Evolutionary conservation across 2,113 vertebrate genomes (phyloP).

Genomic region (Isichthys henryi): DNA sequence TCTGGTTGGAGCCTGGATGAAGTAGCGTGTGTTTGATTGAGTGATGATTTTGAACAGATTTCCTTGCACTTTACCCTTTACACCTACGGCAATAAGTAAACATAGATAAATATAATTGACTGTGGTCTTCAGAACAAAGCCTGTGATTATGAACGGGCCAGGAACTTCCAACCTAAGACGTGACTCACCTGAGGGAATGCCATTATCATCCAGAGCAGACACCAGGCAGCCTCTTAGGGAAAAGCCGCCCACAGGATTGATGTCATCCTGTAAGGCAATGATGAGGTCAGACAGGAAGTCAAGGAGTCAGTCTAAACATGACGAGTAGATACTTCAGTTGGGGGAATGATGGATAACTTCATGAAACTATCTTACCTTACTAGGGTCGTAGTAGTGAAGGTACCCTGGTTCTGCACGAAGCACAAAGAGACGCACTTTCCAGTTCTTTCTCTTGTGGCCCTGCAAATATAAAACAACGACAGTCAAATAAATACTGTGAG

Average conservation of each 20-base stretch:
- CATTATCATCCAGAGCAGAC: conserved; percentile 85
- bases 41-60: conserved; percentile 97
- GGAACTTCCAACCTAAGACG: background rate
- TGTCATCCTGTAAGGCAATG: conserved; percentile 66
- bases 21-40: conserved; percentile 77
- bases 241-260: conserved; percentile 81
- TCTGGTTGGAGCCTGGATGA: conserved; percentile 83
- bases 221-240: conserved; percentile 80
- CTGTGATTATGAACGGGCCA: background rate
- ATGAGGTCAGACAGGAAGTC: conserved; percentile 40
- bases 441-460: conserved; percentile 94
- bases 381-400: conserved; percentile 88
- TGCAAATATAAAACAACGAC: conserved; percentile 38
- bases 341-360: background rate
- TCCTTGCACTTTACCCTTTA: conserved; percentile 90
- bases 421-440: conserved; percentile 91
- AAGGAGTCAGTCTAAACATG: conserved; percentile 22
- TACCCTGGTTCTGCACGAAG: conserved; percentile 81
- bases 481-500: background rate
- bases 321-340: background rate
- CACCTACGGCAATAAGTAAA: conserved; percentile 57
- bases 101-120: background rate
- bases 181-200: conserved; percentile 78
- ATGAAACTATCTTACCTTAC: conserved; percentile 62
- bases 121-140: background rate